Base-by-base conservation (phyloP, 2,888 invertebrate species). In the Dynastes maya region DNA sequence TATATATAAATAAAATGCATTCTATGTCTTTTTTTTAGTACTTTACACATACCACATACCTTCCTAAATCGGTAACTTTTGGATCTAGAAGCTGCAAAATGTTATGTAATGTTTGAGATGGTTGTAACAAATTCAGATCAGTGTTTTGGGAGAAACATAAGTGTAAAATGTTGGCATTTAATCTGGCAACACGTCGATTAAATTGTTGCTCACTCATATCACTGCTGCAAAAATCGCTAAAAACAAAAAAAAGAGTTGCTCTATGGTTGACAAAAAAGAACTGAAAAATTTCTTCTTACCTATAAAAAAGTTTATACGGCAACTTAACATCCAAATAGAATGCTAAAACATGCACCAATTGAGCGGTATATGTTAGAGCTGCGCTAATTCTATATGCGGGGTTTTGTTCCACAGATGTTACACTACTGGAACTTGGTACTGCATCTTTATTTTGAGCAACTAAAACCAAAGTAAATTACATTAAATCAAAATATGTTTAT, bases 321-420 rank as follows among this genome's bases (percentile, higher is more conserved):
- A 97, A 91, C 82, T 94, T 91, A 76, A 95, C 92, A 89, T 97
- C 95, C 80, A 97, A 91, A 87, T 95, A 95, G 90, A 94, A 96
- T 70, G 97, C 95, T 82, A 97, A 90, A 82, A 97, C 90, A 86
- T 94, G 93, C 65, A 95, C 92, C 83, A 98, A 91, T 90, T 98
- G 98, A 78, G 97, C 94, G 58, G 95, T 94, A 87, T 97, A 96
- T 61, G 95, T 94, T 63, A 98, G 92, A 75, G 96, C 97, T 81
- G 94, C 96, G 87, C 92, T 92, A 82, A 94, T 94, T 81, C 93
- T 93, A 85, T 93, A 94, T 63, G 94, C 93, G 83, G 93, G 92
- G 87, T 94, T 93, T 82, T 91, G 91, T 84, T 92, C 92, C 16
- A 92, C 90, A 79, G 90, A 89, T 82, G 90, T 89, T 78, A 90